A percentile compares a stretch with the other conserved stretches of the same genome.
phyloP scores from a whole-genome alignment of 2,888 invertebrate species.

The Antitype chi region DNA sequence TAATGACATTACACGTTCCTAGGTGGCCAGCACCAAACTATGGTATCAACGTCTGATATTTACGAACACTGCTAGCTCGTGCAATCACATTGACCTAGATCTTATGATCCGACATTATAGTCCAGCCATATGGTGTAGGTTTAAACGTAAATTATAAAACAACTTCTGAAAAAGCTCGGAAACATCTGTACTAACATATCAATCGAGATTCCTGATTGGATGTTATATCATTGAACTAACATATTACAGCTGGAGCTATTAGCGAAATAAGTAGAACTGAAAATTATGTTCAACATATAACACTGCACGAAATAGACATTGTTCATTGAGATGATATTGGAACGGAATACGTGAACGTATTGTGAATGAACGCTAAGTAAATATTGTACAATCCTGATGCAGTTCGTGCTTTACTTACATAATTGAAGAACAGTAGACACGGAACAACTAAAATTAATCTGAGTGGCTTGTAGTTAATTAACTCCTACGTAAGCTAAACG shows the following conservation, averaged over 20 bases:
- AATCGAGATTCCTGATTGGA: conserved; percentile 52
- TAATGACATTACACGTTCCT: conserved; percentile 32
- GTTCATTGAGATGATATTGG: conserved; percentile 39
- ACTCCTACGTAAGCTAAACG: not conserved
- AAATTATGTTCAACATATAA: conserved; percentile 45
- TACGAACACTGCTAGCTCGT: conserved; percentile 71
- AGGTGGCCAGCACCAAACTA: conserved; percentile 63
- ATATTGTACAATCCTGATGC: conserved; percentile 45
- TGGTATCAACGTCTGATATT: conserved; percentile 72
- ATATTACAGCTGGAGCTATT: conserved; percentile 62
- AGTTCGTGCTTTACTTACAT: conserved; percentile 36
- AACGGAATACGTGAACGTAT: conserved; percentile 6
- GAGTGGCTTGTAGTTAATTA: conserved; percentile 25
- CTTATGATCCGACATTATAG: conserved; percentile 58
- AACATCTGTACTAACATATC: conserved; percentile 67
- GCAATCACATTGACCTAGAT: conserved; percentile 79
- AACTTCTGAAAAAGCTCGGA: conserved; percentile 57
- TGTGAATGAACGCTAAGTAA: conserved; percentile 32
- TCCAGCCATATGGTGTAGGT: conserved; percentile 62
- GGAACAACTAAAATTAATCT: conserved; percentile 28
- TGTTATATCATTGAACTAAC: conserved; percentile 45
- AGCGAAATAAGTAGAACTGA: conserved; percentile 51
- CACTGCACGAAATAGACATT: conserved; percentile 39
- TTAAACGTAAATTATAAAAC: conserved; percentile 56
- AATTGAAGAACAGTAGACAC: conserved; percentile 1